phyloP scores from a whole-genome alignment of 2,888 invertebrate genomes.

The Sarcophaga subvicina region DNA sequence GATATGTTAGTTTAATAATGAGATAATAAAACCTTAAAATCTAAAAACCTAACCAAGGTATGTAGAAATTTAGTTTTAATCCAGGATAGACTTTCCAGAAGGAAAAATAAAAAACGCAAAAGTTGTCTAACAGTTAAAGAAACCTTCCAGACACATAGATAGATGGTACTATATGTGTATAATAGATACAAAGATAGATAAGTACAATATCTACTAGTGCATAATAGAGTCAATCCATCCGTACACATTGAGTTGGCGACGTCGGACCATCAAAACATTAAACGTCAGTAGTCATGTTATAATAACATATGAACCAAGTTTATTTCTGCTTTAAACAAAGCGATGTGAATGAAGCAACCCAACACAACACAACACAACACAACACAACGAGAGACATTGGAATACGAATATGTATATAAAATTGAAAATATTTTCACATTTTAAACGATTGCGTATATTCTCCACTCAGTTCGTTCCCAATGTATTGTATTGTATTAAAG shows the following conservation, averaged over 20 bases:
- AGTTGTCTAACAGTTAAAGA: not conserved
- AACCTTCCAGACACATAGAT: not conserved
- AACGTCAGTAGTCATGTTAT: conserved; percentile 63
- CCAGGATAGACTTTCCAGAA: too few species aligned
- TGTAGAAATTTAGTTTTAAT: too few species aligned
- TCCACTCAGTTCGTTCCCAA: conserved; percentile 62
- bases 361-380: conserved; percentile 28
- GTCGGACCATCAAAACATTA: conserved; percentile 65
- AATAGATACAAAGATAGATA: not conserved
- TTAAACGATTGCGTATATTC: conserved; percentile 30
- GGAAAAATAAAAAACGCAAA: not conserved
- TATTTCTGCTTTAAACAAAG: conserved; percentile 58
- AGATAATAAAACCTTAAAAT: too few species aligned
- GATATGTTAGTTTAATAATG: too few species aligned
- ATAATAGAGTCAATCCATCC: conserved; percentile 17
- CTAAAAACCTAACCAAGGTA: too few species aligned
- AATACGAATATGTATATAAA: conserved; percentile 26
- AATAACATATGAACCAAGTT: conserved; percentile 61
- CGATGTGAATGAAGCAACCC: conserved; percentile 1
- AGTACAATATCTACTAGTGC: not conserved
- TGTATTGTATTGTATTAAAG: conserved; percentile 74
- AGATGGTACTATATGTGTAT: conserved; percentile 2
- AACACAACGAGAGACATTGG: conserved; percentile 44
- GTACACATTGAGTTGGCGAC: conserved; percentile 73
- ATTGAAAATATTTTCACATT: conserved; percentile 64